phyloP scores from a whole-genome alignment of 2,797 vertebrate genomes.

The Peromyscus nudipes region DNA sequence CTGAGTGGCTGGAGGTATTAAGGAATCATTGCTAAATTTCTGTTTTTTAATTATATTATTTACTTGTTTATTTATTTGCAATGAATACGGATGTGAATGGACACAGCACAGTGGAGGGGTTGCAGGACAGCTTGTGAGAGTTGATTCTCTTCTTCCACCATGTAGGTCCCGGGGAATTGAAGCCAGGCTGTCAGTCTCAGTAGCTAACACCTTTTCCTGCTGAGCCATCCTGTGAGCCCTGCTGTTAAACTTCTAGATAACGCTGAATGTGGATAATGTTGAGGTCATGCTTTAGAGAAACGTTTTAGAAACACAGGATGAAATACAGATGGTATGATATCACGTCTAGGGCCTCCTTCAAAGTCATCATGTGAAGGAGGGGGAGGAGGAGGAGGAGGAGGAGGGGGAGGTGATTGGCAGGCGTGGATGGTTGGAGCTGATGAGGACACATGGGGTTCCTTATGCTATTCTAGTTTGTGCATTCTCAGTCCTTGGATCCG shows the following conservation, averaged over 20 bases:
- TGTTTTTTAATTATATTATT: not conserved
- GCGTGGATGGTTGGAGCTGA: not conserved
- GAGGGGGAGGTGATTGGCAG: not conserved
- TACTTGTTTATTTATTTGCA: not conserved
- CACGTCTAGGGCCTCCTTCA: not conserved
- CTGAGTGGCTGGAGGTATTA: not conserved
- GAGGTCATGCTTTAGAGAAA: not conserved
- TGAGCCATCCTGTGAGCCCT: not conserved
- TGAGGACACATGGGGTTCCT: not conserved
- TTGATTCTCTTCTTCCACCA: not conserved
- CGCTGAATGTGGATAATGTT: not conserved
- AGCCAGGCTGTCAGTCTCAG: not conserved
- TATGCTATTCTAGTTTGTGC: not conserved
- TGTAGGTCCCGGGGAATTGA: not conserved
- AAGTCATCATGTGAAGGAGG: not conserved
- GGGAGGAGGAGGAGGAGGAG: not conserved
- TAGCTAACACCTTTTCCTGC: not conserved
- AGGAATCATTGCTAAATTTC: slow-evolving; percentile 4
- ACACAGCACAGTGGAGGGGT: not conserved
- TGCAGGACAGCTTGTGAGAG: not conserved
- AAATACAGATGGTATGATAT: slow-evolving; percentile 3
- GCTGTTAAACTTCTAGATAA: not conserved
- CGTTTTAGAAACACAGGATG: not conserved
- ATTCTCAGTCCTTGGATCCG: not conserved
- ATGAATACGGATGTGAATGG: not conserved